Evolutionary conservation across 2,797 vertebrate genomes (phyloP).

Genomic region (Echeneis naucrates): DNA sequence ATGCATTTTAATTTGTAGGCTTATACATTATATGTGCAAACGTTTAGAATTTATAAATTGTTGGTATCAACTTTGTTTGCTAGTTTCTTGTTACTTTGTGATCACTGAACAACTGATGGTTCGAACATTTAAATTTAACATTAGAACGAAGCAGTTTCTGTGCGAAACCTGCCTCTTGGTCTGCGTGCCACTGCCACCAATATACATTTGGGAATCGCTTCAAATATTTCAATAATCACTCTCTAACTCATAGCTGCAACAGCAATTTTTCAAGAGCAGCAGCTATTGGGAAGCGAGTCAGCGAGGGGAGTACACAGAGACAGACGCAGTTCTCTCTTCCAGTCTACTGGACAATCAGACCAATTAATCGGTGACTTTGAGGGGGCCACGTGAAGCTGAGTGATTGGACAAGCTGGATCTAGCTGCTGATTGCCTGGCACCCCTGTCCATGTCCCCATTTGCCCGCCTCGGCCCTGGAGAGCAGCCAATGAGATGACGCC

Average conservation of each 20-base stretch:
- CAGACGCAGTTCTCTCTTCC: constrained; percentile 72
- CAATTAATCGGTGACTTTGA: constrained; percentile 85
- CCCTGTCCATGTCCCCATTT: constrained; percentile 84
- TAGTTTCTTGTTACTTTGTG: not conserved
- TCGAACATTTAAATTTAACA: not conserved
- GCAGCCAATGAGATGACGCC: constrained; percentile 86
- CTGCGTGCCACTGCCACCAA: not conserved
- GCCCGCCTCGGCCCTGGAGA: constrained; percentile 83
- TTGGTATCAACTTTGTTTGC: not conserved
- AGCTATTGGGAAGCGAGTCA: constrained; percentile 18
- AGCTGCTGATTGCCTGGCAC: constrained; percentile 72
- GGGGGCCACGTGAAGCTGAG: constrained; percentile 68
- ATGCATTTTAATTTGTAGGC: constrained; percentile 11
- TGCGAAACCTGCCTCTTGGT: not conserved
- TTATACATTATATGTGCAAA: not conserved
- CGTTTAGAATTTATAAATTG: not conserved
- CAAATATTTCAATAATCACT: constrained; percentile 2
- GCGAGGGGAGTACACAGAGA: constrained; percentile 33
- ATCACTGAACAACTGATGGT: not conserved
- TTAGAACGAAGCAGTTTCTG: not conserved
- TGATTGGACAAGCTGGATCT: constrained; percentile 65
- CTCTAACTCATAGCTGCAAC: constrained; percentile 7
- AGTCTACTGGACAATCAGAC: constrained; percentile 86
- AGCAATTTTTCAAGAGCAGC: constrained; percentile 11
- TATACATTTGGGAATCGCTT: not conserved